phyloP scores from a whole-genome alignment of 2,888 invertebrate species.

The Stenichneumon culpator region DNA sequence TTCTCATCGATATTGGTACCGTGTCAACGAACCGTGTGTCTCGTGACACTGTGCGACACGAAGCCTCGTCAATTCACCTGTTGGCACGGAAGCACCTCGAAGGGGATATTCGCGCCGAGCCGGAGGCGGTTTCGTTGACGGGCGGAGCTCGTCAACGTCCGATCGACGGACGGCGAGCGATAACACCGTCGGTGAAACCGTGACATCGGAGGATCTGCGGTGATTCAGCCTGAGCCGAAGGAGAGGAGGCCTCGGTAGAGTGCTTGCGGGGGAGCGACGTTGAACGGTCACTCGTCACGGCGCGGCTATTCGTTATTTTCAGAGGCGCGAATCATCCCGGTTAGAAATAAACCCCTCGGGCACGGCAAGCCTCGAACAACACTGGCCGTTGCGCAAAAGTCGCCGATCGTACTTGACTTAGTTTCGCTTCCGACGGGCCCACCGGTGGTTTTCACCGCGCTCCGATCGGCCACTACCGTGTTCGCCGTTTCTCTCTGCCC shows the following conservation, averaged over 20 bases:
- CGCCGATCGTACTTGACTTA: slow-evolving; percentile 80
- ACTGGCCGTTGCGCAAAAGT: slow-evolving; percentile 76
- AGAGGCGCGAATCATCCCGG: slow-evolving; percentile 79
- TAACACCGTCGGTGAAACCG: neutral
- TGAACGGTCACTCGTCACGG: slow-evolving; percentile 61
- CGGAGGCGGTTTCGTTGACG: slow-evolving; percentile 13
- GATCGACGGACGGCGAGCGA: slow-evolving; percentile 26
- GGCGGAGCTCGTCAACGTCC: slow-evolving; percentile 16
- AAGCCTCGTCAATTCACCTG: slow-evolving; percentile 48
- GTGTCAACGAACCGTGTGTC: slow-evolving; percentile 46
- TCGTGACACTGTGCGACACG: neutral
- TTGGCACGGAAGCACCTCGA: slow-evolving; percentile 37
- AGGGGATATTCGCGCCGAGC: neutral
- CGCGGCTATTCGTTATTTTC: slow-evolving; percentile 78
- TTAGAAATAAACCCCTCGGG: slow-evolving; percentile 78
- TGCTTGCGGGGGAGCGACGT: slow-evolving; percentile 2
- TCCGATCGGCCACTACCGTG: slow-evolving; percentile 47
- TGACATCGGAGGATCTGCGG: slow-evolving; percentile 12
- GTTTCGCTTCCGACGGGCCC: slow-evolving; percentile 75
- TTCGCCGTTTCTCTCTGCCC: slow-evolving; percentile 9
- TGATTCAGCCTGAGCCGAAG: slow-evolving; percentile 48
- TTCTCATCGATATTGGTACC: slow-evolving; percentile 2
- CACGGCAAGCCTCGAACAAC: slow-evolving; percentile 12
- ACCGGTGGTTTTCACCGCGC: slow-evolving; percentile 62
- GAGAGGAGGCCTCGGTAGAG: neutral